Conservation (phyloP, 2,888 invertebrate genomes). For the Diogma glabrata region DNA sequence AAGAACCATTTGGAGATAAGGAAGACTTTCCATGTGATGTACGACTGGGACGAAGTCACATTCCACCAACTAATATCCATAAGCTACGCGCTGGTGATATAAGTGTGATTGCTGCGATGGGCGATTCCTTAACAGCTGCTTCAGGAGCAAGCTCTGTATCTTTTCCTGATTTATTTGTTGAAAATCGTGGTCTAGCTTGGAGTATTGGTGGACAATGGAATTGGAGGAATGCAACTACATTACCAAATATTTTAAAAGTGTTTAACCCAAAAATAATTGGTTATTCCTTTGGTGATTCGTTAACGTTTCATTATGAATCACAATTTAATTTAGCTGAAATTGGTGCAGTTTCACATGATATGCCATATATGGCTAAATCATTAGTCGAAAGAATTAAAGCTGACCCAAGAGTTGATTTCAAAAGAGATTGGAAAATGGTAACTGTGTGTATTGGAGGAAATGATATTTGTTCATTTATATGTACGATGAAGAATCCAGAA, state of each 20-base stretch:
- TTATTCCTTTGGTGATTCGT: constrained; percentile 38
- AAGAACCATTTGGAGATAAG: constrained; percentile 19
- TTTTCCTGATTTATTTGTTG: constrained; percentile 31
- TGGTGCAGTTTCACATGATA: constrained; percentile 39
- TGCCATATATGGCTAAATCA: constrained; percentile 40
- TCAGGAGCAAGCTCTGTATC: constrained; percentile 36
- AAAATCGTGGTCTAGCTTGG: constrained; percentile 35
- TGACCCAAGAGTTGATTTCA: constrained; percentile 38
- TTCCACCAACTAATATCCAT: constrained; percentile 38
- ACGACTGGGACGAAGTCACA: constrained; percentile 20
- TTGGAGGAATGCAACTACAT: constrained; percentile 37
- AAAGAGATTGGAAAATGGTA: constrained; percentile 48
- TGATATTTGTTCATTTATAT: constrained; percentile 42
- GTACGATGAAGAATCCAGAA: constrained; percentile 32
- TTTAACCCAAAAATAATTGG: constrained; percentile 45
- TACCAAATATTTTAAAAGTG: constrained; percentile 43
- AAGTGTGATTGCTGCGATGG: constrained; percentile 42
- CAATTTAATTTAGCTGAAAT: constrained; percentile 44
- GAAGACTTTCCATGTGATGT: constrained; percentile 26
- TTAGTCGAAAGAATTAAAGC: constrained; percentile 38
- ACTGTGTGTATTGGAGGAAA: constrained; percentile 48
- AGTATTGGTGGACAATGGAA: constrained; percentile 35
- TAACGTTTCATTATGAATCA: constrained; percentile 29
- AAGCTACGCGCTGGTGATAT: constrained; percentile 40
- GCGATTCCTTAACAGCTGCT: constrained; percentile 43